Evolutionary conservation across 2,113 vertebrate species (phyloP).

Genomic region (Neolamprologus fasciatus): DNA sequence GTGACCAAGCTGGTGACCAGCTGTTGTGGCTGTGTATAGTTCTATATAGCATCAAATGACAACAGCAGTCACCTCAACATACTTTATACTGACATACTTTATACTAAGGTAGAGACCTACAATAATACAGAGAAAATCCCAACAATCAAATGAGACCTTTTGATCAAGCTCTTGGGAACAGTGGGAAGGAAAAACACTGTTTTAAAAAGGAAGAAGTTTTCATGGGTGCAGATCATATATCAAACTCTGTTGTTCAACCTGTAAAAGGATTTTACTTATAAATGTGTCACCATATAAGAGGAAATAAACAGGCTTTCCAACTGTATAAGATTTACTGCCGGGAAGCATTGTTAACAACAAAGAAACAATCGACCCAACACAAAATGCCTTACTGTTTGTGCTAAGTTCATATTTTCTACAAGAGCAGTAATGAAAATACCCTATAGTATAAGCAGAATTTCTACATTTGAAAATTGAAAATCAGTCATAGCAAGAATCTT

Average conservation of each 20-base stretch:
- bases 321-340: neutral
- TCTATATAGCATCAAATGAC: neutral
- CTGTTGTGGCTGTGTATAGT: neutral
- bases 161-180: neutral
- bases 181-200: neutral
- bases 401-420: neutral
- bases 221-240: neutral
- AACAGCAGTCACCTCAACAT: neutral
- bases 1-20: neutral
- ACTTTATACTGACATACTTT: neutral
- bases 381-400: neutral
- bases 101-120: neutral
- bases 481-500: neutral
- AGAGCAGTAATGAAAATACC: neutral
- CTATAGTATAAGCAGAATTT: neutral
- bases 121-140: neutral
- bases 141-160: neutral
- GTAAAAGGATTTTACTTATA: neutral
- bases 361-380: neutral
- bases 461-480: neutral
- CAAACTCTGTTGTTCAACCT: neutral
- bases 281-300: neutral
- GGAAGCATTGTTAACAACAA: neutral
- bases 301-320: neutral
- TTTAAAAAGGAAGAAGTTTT: neutral